These are phyloP conservation scores for Neolamprologus cancellatus DNA, from an alignment of 2,113 vertebrate species.

Conservation along the genomic window DNA sequence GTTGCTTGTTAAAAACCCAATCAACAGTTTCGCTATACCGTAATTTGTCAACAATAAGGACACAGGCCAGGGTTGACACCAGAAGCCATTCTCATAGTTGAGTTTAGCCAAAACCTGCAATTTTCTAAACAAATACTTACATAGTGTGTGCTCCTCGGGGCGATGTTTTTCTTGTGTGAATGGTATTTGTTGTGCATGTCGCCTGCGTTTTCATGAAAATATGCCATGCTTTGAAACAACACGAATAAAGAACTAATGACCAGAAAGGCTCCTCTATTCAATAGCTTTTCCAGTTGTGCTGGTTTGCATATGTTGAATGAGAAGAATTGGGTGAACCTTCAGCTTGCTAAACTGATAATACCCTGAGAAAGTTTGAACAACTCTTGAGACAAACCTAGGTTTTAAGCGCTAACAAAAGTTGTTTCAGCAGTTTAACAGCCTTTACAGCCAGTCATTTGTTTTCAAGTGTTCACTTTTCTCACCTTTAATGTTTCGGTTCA, in stretches of 20 bases:
- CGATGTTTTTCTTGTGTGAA: background rate
- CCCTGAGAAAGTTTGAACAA: background rate
- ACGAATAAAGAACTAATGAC: background rate
- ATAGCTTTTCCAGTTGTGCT: background rate
- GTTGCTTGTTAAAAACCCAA: slow-evolving; percentile 28
- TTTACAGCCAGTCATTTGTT: background rate
- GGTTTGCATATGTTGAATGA: background rate
- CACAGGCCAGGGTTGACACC: background rate
- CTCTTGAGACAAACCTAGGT: background rate
- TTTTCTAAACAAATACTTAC: slow-evolving; percentile 9
- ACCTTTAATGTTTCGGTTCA: background rate
- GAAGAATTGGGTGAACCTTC: background rate
- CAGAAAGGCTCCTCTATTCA: background rate
- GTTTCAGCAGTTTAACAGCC: background rate
- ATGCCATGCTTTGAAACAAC: background rate
- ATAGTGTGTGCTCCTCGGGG: background rate
- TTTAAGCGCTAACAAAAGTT: background rate
- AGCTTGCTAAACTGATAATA: background rate
- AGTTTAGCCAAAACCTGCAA: slow-evolving; percentile 21
- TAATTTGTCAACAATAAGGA: slow-evolving; percentile 33
- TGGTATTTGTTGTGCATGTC: background rate
- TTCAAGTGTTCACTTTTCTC: background rate
- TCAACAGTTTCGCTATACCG: slow-evolving; percentile 14
- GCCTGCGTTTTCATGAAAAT: background rate
- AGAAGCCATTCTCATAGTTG: background rate